These are phyloP conservation scores for Heptranchias perlo DNA, from an alignment of 2,113 vertebrate genomes.

Conservation along the genomic window DNA sequence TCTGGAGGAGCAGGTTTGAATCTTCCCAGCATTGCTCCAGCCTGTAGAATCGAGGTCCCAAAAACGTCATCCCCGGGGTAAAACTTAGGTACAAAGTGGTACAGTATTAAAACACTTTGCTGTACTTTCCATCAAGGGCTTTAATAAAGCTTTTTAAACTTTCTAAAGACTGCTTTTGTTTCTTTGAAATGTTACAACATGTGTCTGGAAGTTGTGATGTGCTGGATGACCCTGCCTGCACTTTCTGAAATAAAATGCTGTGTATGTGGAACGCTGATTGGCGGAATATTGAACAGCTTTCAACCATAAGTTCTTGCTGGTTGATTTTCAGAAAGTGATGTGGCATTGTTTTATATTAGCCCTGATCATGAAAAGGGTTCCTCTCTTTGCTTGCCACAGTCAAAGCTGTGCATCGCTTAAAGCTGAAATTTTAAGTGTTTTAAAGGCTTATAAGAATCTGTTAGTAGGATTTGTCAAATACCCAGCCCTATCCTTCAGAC, in stretches of 20 bases:
- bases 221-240: background rate
- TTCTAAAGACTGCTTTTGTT: background rate
- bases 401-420: too few relatives aligned
- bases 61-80: background rate
- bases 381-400: too few relatives aligned
- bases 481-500: too few relatives aligned
- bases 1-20: slow-evolving; percentile 22
- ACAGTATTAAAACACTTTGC: too few relatives aligned
- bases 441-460: too few relatives aligned
- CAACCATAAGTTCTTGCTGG: too few relatives aligned
- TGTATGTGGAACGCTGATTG: background rate
- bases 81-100: background rate
- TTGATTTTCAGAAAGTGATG: too few relatives aligned
- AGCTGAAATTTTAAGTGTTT: too few relatives aligned
- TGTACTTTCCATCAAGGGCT: too few relatives aligned
- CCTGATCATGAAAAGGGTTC: too few relatives aligned
- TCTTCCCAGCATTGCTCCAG: background rate
- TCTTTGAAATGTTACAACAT: background rate
- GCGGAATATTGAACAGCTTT: background rate
- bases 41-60: background rate
- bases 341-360: too few relatives aligned
- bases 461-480: too few relatives aligned
- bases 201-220: background rate
- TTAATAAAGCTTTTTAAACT: background rate
- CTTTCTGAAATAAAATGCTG: background rate